phyloP scores from a whole-genome alignment of 2,888 invertebrate species.

The Digitonthophagus gazella region DNA sequence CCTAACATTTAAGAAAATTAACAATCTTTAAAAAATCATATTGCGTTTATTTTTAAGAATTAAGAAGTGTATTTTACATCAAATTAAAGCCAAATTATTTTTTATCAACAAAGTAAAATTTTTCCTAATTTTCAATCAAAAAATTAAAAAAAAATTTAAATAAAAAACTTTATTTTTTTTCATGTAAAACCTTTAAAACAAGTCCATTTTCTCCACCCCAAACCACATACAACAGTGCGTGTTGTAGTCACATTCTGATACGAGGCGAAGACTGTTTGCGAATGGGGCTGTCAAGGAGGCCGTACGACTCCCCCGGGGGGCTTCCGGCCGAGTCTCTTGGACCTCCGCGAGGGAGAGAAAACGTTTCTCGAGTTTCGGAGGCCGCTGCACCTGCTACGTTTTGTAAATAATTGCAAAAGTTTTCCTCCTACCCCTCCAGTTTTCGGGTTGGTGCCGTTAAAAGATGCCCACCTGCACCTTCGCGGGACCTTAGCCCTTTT shows the following conservation, averaged over 20 bases:
- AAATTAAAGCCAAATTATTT: too few relatives aligned
- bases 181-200: too few relatives aligned
- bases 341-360: background rate
- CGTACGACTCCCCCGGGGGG: slow-evolving; percentile 45
- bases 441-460: background rate
- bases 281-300: slow-evolving; percentile 48
- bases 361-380: background rate
- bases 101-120: too few relatives aligned
- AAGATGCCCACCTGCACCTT: background rate
- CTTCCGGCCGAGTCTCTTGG: background rate
- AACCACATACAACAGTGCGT: slow-evolving; percentile 17
- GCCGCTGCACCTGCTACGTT: background rate
- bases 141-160: too few relatives aligned
- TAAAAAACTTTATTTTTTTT: too few relatives aligned
- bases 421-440: background rate
- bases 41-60: too few relatives aligned
- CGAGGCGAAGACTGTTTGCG: slow-evolving; percentile 46
- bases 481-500: background rate
- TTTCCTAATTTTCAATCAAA: too few relatives aligned
- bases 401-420: background rate
- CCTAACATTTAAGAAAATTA: too few relatives aligned
- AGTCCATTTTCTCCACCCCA: too few relatives aligned
- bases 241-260: slow-evolving; percentile 41
- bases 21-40: too few relatives aligned
- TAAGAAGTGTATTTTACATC: too few relatives aligned